Base-by-base conservation (phyloP, 1,140 invertebrate genomes). In the Contarinia nasturtii region DNA sequence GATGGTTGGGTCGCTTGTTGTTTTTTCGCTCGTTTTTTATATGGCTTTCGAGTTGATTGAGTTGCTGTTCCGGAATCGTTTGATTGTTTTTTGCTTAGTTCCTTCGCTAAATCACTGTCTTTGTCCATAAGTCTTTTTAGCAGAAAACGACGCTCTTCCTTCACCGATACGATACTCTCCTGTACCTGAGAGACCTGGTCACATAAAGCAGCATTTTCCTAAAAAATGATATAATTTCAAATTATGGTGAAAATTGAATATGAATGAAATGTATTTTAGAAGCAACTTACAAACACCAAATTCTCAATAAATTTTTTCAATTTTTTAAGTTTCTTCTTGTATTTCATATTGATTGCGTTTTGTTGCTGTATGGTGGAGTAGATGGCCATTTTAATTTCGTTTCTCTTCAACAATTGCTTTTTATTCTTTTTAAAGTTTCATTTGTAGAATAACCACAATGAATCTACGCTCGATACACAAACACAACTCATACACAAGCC, bases 191-290 rank as follows among this genome's bases (percentile, higher is more conserved):
- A 71, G 27, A 85, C 76, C 69, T 85, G 80, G 69, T 86, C 83
- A 57, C 82, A 82, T 4, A 86, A 54, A 2, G 80, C 76, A 38
- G 80, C 77, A 71, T 86, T 86, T 69, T 84, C 76, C 82, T 85
- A 50, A 46, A 18, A 33, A 17, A 64, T 60, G 52, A 50, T 18
- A 40, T 45, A 48, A 46, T 44, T 48, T 45, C 38, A 46, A 45
- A 41, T 34, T 47, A 22, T 15, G 43, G 11, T 10, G 17, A 44
- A 22, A 19, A 43, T 41, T 27, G n/a, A n/a, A n/a, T n/a, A n/a
- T 52, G 19, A 49, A 20, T 34, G 14, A 8, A 14, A 34, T 48
- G 15, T 41, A 21, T 42, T 2, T 7, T 8, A 14, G 33, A 14
- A 14, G 33, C 14, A 14, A 66, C 70, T 67, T 63, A 73, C 72